Percentiles rank a stretch among this genome's conserved stretches.
phyloP scores from a whole-genome alignment of 2,113 vertebrate species.

The Glaucomys volans region DNA sequence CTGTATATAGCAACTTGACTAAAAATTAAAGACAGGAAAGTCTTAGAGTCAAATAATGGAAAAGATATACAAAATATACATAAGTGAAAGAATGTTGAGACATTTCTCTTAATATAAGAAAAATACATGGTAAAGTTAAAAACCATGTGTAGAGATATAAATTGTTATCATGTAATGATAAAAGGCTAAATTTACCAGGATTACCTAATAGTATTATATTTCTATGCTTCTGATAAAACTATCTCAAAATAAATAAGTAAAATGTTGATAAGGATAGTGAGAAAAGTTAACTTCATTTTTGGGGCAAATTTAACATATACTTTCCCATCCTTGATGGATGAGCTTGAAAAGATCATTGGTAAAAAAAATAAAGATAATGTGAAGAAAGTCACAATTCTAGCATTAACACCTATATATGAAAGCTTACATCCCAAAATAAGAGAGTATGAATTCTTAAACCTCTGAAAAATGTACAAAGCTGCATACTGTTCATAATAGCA shows the following conservation, averaged over 20 bases:
- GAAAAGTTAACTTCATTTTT: background rate
- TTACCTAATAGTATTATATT: background rate
- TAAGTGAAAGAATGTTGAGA: background rate
- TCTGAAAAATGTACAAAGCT: background rate
- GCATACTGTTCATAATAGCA: background rate
- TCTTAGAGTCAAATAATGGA: background rate
- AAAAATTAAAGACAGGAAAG: background rate
- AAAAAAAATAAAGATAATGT: conserved; percentile 25
- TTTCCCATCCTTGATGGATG: background rate
- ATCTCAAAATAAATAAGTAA: conserved; percentile 34
- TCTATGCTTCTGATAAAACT: background rate
- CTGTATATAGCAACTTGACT: background rate
- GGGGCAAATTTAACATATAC: background rate
- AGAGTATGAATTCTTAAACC: background rate
- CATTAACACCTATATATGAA: background rate
- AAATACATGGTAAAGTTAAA: conserved; percentile 5
- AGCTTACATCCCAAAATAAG: background rate
- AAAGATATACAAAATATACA: background rate
- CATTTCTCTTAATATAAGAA: background rate
- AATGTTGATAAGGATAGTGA: background rate
- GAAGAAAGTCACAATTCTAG: background rate
- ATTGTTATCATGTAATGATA: background rate
- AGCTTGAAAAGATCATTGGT: background rate
- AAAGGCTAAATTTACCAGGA: background rate
- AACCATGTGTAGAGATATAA: background rate